These are phyloP conservation scores for Clarias batrachus DNA, from an alignment of 2,113 vertebrate genomes.

Conservation along the genomic window DNA sequence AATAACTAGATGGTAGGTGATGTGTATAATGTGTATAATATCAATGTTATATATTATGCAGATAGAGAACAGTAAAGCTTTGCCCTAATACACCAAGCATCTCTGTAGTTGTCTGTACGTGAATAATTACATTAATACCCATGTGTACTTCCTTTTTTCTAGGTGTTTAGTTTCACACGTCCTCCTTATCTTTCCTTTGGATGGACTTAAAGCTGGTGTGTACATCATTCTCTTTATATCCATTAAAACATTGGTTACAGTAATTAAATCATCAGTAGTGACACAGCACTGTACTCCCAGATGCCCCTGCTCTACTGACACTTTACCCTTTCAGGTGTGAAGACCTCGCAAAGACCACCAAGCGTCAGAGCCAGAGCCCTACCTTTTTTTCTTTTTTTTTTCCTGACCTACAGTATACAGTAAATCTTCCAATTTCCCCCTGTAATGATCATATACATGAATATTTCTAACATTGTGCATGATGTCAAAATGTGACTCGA, in stretches of 20 bases:
- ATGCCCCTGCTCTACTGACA: not conserved
- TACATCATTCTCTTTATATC: not conserved
- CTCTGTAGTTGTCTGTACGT: not conserved
- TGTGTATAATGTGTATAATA: not conserved
- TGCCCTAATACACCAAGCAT: not conserved
- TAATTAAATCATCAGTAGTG: not conserved
- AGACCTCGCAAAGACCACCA: conserved; percentile 9
- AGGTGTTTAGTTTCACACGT: conserved; percentile 41
- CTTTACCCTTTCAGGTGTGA: conserved; percentile 36
- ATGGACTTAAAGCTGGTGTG: conserved; percentile 27
- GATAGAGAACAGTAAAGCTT: not conserved
- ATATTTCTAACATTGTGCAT: conserved; percentile 8
- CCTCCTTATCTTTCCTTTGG: conserved; percentile 1
- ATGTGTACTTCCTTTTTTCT: not conserved
- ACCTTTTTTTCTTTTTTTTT: not conserved
- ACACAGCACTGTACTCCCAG: not conserved
- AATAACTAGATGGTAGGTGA: not conserved
- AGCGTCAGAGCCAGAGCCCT: not conserved
- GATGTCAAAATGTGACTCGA: not conserved
- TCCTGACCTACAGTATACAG: not conserved
- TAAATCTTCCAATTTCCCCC: not conserved
- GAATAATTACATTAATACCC: not conserved
- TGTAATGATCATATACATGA: not conserved
- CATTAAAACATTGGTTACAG: not conserved
- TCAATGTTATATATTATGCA: not conserved